These are phyloP conservation scores for Deilephila porcellus DNA, from an alignment of 2,888 invertebrate genomes.

Conservation along the genomic window DNA sequence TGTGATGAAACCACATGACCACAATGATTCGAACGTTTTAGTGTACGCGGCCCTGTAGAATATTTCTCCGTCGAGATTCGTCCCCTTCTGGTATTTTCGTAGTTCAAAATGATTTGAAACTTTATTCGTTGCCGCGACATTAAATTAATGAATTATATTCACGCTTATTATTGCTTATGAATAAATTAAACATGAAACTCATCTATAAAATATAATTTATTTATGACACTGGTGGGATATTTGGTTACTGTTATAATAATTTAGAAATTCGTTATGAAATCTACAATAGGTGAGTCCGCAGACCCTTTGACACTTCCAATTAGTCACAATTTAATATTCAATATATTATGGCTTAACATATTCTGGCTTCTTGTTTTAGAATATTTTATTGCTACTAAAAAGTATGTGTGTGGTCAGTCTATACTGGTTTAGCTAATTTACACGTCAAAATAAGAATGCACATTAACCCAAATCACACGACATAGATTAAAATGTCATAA, in stretches of 20 bases:
- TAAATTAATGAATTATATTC: not conserved
- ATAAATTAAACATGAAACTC: not conserved
- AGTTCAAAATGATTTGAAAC: too few relatives aligned
- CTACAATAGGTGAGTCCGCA: not conserved
- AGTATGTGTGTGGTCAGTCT: not conserved
- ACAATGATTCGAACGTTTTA: too few relatives aligned
- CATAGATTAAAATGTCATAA: not conserved
- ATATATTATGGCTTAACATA: not conserved
- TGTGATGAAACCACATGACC: too few relatives aligned
- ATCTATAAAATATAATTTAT: not conserved
- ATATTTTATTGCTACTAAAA: conserved; percentile 12
- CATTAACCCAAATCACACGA: not conserved
- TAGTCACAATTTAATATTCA: not conserved
- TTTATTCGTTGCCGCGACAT: not conserved
- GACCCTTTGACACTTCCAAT: not conserved
- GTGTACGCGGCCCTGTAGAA: too few relatives aligned
- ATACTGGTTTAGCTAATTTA: not conserved
- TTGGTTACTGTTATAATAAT: not conserved
- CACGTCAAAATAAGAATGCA: not conserved
- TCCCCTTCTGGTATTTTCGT: too few relatives aligned
- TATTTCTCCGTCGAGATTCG: too few relatives aligned
- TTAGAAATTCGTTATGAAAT: not conserved
- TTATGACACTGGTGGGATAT: not conserved
- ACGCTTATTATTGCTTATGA: not conserved
- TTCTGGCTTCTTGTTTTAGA: not conserved